Conservation (phyloP, 2,113 vertebrate genomes). For the Elachura formosa region DNA sequence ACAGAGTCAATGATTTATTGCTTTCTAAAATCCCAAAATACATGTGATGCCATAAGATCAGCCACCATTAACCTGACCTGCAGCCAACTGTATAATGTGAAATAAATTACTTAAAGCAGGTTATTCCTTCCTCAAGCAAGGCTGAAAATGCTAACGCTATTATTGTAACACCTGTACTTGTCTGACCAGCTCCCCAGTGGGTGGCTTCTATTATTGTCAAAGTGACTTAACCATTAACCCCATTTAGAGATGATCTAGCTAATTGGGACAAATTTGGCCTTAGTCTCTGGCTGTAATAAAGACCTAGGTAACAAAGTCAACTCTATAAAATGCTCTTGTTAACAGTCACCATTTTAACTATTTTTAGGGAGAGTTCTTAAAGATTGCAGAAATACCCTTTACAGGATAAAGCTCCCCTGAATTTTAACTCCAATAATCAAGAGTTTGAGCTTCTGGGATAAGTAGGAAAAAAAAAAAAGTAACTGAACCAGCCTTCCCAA, state of each 20-base stretch:
- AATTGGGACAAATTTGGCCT: constrained; percentile 15
- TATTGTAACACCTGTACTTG: background rate
- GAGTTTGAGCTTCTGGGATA: background rate
- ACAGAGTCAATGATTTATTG: background rate
- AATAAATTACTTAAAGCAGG: background rate
- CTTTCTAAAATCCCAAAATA: background rate
- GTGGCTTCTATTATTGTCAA: constrained; percentile 51
- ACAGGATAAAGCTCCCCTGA: background rate
- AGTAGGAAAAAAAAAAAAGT: background rate
- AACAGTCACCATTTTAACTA: background rate
- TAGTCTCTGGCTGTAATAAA: background rate
- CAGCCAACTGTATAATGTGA: background rate
- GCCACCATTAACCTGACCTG: background rate
- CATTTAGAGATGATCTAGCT: constrained; percentile 23
- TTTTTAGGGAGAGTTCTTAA: background rate
- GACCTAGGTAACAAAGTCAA: background rate
- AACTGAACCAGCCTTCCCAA: background rate
- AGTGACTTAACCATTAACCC: constrained; percentile 47
- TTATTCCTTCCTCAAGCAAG: constrained; percentile 3
- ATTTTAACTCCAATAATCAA: background rate
- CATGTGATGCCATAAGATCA: background rate
- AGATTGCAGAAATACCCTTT: background rate
- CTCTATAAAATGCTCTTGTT: background rate
- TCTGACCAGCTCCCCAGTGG: constrained; percentile 8
- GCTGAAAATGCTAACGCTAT: background rate